These are phyloP conservation scores for Himalopsyche japonica DNA, from an alignment of 2,888 invertebrate species.

Conservation along the genomic window DNA sequence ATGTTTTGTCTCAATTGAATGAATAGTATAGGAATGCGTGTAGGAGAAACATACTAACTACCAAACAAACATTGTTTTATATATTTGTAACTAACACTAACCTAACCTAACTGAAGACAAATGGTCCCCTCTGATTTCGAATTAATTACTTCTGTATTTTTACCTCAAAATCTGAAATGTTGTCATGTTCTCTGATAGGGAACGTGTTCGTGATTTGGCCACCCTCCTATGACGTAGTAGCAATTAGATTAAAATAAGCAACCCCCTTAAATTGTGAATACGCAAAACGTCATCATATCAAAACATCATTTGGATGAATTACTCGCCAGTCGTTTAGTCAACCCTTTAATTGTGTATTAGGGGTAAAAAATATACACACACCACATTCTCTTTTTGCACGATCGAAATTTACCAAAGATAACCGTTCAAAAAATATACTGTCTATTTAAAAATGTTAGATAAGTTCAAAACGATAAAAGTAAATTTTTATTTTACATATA, in stretches of 20 bases:
- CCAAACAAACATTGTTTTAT: too few relatives aligned
- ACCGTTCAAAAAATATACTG: too few relatives aligned
- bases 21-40: too few relatives aligned
- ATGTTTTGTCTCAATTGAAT: too few relatives aligned
- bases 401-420: too few relatives aligned
- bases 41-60: too few relatives aligned
- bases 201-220: neutral
- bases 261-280: neutral
- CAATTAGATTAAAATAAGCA: neutral
- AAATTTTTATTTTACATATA: too few relatives aligned
- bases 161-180: neutral
- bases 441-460: too few relatives aligned
- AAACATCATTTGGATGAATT: neutral
- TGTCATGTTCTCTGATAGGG: neutral
- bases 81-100: too few relatives aligned
- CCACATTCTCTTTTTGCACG: too few relatives aligned
- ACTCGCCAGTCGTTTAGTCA: neutral
- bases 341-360: neutral
- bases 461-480: too few relatives aligned
- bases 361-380: too few relatives aligned
- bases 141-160: conserved; percentile 14
- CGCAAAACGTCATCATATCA: neutral
- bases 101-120: conserved; percentile 10
- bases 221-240: neutral
- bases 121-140: neutral